Base-by-base conservation (phyloP, 2,888 invertebrate genomes). In the Steromphala cineraria region DNA sequence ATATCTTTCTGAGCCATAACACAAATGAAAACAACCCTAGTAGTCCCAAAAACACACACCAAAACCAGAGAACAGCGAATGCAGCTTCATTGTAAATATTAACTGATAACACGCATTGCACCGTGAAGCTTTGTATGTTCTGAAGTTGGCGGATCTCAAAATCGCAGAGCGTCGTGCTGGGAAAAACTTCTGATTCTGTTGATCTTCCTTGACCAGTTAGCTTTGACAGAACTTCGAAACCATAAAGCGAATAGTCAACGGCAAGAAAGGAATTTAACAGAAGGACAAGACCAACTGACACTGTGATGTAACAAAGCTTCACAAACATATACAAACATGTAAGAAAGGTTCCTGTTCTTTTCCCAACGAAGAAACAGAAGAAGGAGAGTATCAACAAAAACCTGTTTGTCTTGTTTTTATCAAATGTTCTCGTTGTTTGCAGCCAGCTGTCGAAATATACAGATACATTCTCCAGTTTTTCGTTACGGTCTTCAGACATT, bases 131-230 rank as follows among this genome's bases (percentile, higher is more conserved):
- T 24, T 77, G 75, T 10, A 62, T 67, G 40, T 78, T 82, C 19
- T 78, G 46, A 21, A 80, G 52, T 46, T 82, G 82, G 4, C 80
- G 71, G 17, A 82, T 75, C 15, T 80, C 53, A 36, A 84, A 84
- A 67, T 84, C 82, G 31, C 84, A 84, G 8, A 82, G 55, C 13
- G 84, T 82, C 8, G 81, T 79, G 40, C 82, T 53, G 0, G 84
- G 84, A 46, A 84, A 83, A 21, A 80, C 67, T 17, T 74, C 75
- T 8, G 82, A 81, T 56, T 79, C 83, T 13, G 13, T 17, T 15
- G 77, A 46, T 2, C 67, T 75, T 10, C 74, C 79, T 7, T 71
- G 40, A 0, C 31, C 55, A 19, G 78, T 17, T 5, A 80, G 78
- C 17, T 82, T 75, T 4, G 75, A 56, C 0, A 84, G 10, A 2